Base-by-base conservation (phyloP, 2,888 invertebrate species). In the Thera britannica region DNA sequence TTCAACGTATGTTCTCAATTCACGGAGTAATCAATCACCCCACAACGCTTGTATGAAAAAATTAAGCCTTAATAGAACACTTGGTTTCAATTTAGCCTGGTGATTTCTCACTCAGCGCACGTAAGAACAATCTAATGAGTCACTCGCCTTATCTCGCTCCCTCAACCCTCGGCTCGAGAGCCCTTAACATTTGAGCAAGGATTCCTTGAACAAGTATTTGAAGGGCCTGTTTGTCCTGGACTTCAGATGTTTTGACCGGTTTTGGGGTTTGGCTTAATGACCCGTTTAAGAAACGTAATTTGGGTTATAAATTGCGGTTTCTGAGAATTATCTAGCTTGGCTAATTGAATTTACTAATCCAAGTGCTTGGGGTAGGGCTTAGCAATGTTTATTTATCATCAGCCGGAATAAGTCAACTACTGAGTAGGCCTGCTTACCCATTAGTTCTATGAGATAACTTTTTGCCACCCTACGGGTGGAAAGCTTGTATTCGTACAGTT, bases 111-210 rank as follows among this genome's bases (percentile, higher is more conserved):
- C 55, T 12, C 60, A 23, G 56, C 55, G 56, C 65, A 60, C 65
- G 65, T 65, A 65, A 65, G 65, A 73, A 72, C 65, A 70, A 59
- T 35, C 67, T 38, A 23, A 72, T 77, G 36, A 62, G 56, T 57
- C 61, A 49, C 51, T 71, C 64, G 70, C 63, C 46, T 68, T 64
- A 75, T 73, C 72, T 34, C 44, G 52, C 64, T 44, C 58, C 64
- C 46, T 73, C 72, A 71, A 68, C 72, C 73, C 66, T 71, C 23
- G 48, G 52, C 58, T 67, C 52, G 55, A 73, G 72, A 58, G 69
- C 72, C 73, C 72, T 76, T 67, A 75, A 80, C 76, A 74, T 79
- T 79, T 75, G 73, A 72, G 73, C 73, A 77, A 74, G 78, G 75
- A 77, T 77, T 77, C 69, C 58, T 65, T 68, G 73, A 74, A 75